Conservation (phyloP, 2,797 vertebrate species). For the Poecilia wingei region DNA sequence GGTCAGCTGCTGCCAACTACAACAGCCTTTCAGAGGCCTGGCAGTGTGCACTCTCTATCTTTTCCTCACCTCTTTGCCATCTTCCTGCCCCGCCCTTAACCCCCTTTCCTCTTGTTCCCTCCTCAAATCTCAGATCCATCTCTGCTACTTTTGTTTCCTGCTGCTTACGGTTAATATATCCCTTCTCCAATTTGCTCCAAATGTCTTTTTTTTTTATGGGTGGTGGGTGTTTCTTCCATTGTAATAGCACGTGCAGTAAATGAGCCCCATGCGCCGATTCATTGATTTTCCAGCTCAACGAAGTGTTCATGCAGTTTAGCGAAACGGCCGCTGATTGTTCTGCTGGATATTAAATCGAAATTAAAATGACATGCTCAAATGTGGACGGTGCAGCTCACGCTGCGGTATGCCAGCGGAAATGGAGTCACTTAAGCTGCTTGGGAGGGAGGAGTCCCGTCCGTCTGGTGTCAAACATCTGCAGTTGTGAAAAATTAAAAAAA, state of each 20-base stretch:
- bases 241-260: conserved; percentile 74
- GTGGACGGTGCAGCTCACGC: conserved; percentile 49
- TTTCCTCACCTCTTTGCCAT: conserved; percentile 60
- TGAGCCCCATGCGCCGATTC: conserved; percentile 63
- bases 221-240: conserved; percentile 54
- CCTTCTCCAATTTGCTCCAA: conserved; percentile 67
- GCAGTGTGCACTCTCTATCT: conserved; percentile 69
- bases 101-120: conserved; percentile 30
- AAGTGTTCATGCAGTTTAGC: conserved; percentile 68
- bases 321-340: conserved; percentile 47
- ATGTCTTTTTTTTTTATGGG: conserved; percentile 56
- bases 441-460: conserved; percentile 52
- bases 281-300: conserved; percentile 77
- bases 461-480: conserved; percentile 34
- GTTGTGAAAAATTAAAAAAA: conserved; percentile 13
- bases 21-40: conserved; percentile 73
- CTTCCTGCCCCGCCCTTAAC: conserved; percentile 9
- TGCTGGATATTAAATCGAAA: conserved; percentile 71
- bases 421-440: conserved; percentile 43
- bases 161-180: conserved; percentile 68
- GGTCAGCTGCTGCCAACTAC: conserved; percentile 81
- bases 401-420: conserved; percentile 56
- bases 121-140: conserved; percentile 57
- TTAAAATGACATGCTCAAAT: conserved; percentile 71
- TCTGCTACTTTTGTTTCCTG: conserved; percentile 69